phyloP scores from a whole-genome alignment of 2,113 vertebrate genomes.

The Scortum barcoo region DNA sequence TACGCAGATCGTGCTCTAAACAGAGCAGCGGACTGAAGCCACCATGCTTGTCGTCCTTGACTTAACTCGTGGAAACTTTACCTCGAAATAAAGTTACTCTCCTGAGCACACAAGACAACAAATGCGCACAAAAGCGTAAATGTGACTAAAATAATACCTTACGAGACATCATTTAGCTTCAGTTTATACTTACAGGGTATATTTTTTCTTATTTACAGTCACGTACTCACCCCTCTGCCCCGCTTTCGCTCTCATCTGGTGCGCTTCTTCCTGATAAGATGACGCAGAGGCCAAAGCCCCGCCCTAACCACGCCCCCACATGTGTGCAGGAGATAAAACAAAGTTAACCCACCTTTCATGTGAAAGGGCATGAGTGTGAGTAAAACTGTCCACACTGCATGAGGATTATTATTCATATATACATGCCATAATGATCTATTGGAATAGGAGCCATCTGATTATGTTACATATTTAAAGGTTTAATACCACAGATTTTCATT shows the following conservation, averaged over 20 bases:
- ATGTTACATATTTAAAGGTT: no score
- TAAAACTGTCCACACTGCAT: background rate
- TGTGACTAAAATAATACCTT: background rate
- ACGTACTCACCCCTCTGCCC: background rate
- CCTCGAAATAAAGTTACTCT: slow-evolving; percentile 19
- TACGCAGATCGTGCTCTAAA: background rate
- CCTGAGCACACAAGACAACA: background rate
- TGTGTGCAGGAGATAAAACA: slow-evolving; percentile 61
- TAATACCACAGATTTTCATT: no score
- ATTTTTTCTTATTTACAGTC: background rate
- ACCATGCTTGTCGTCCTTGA: slow-evolving; percentile 58
- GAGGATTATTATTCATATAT: no score
- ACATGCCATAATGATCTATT: no score
- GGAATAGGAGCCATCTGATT: no score
- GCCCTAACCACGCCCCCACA: slow-evolving; percentile 59
- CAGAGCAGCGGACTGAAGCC: background rate
- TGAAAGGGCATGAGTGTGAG: no score
- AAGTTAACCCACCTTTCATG: background rate
- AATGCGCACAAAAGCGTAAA: fast-evolving
- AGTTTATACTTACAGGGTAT: fast-evolving
- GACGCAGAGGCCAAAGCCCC: slow-evolving; percentile 59
- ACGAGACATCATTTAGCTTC: fast-evolving
- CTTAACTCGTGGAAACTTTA: slow-evolving; percentile 56
- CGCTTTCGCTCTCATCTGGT: background rate
- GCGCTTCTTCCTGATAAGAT: slow-evolving; percentile 67